These are phyloP conservation scores for Argya squamiceps DNA, from an alignment of 2,797 vertebrate genomes.

Conservation along the genomic window DNA sequence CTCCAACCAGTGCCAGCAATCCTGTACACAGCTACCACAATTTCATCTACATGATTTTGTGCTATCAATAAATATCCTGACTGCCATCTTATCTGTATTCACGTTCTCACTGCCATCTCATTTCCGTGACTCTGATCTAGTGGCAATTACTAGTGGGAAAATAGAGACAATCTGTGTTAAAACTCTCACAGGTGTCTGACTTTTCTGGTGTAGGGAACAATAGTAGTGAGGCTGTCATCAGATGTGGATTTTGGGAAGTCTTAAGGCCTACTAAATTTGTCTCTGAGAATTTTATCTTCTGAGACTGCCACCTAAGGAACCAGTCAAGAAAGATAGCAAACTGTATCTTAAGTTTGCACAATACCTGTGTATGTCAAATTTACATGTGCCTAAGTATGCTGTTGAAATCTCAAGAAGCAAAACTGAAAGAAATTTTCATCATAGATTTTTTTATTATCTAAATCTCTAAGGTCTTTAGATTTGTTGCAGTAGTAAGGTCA, in stretches of 20 bases:
- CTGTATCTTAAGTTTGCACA: neutral
- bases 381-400: neutral
- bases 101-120: neutral
- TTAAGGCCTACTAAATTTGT: neutral
- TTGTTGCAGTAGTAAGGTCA: neutral
- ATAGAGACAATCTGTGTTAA: neutral
- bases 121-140: neutral
- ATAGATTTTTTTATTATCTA: neutral
- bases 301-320: neutral
- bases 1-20: fast-evolving
- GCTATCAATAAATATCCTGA: neutral
- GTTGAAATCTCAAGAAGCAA: neutral
- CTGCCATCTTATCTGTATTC: neutral
- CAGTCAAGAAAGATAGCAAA: neutral
- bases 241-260: neutral
- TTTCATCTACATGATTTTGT: neutral
- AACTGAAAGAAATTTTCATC: neutral
- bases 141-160: neutral
- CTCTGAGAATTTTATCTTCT: neutral
- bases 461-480: neutral
- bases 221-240: neutral
- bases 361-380: neutral
- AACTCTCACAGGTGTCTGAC: neutral
- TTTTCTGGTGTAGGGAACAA: neutral
- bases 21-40: neutral